Evolutionary conservation across 2,113 vertebrate species (phyloP).

Genomic region (Siniperca chuatsi): DNA sequence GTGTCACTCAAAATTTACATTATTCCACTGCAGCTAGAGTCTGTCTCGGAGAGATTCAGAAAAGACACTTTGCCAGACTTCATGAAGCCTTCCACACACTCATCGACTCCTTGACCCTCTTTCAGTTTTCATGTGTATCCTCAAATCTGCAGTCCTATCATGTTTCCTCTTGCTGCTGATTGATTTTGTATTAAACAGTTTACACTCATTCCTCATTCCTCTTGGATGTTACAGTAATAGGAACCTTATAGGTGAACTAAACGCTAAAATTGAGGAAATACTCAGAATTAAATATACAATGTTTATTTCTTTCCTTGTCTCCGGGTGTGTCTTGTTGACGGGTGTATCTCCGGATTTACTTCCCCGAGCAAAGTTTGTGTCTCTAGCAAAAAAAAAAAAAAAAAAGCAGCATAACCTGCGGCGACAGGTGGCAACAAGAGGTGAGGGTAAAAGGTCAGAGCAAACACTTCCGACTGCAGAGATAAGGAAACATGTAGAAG

Average conservation of each 20-base stretch:
- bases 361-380: constrained; percentile 60
- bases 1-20: not conserved
- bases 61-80: not conserved
- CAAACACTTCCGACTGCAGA: constrained; percentile 57
- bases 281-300: not conserved
- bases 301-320: not conserved
- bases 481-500: constrained; percentile 37
- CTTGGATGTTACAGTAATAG: not conserved
- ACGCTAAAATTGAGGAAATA: not conserved
- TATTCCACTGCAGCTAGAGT: not conserved
- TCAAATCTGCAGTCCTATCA: not conserved
- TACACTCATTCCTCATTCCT: too few species aligned
- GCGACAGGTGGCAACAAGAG: constrained; percentile 81
- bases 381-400: constrained; percentile 12
- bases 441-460: constrained; percentile 74
- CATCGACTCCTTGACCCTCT: not conserved
- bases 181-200: not conserved
- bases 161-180: not conserved
- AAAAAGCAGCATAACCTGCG: constrained; percentile 62
- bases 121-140: not conserved
- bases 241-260: not conserved
- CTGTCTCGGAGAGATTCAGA: not conserved
- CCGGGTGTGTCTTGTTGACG: constrained; percentile 59
- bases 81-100: not conserved
- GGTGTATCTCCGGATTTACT: constrained; percentile 57